These are phyloP conservation scores for Buceros bicornis DNA, from an alignment of 2,797 vertebrate genomes.

Conservation along the genomic window DNA sequence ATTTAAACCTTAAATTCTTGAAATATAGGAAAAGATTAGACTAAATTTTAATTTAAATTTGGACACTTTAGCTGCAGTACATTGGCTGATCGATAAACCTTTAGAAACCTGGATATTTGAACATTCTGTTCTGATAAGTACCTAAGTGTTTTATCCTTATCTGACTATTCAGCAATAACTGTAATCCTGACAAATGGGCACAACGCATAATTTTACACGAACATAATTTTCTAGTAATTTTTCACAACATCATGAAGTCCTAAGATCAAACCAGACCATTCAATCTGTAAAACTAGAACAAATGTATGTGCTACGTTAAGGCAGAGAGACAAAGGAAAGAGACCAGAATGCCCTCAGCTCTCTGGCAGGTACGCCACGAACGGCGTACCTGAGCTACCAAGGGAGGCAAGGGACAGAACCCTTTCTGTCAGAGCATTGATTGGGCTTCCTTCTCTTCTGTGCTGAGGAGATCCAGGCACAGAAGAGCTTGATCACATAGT, in stretches of 20 bases:
- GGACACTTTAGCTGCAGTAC: not conserved
- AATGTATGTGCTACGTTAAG: rapidly evolving
- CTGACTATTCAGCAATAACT: not conserved
- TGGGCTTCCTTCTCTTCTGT: not conserved
- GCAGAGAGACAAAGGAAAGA: not conserved
- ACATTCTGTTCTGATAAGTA: not conserved
- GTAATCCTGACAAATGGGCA: not conserved
- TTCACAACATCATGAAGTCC: not conserved
- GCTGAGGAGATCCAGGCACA: not conserved
- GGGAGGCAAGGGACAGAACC: not conserved
- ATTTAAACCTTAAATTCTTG: not conserved
- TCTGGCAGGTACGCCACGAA: not conserved
- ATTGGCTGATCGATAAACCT: not conserved
- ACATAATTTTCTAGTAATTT: not conserved
- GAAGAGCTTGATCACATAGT: not conserved
- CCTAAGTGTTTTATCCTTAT: not conserved
- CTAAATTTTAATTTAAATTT: not conserved
- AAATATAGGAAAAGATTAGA: not conserved
- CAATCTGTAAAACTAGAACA: not conserved
- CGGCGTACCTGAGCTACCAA: rapidly evolving
- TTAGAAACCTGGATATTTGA: not conserved
- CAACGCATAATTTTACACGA: not conserved
- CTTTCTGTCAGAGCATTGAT: not conserved
- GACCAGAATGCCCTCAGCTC: rapidly evolving
- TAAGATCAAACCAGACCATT: not conserved